phyloP scores from a whole-genome alignment of 2,113 vertebrate genomes.

The Pseudopodoces humilis region DNA sequence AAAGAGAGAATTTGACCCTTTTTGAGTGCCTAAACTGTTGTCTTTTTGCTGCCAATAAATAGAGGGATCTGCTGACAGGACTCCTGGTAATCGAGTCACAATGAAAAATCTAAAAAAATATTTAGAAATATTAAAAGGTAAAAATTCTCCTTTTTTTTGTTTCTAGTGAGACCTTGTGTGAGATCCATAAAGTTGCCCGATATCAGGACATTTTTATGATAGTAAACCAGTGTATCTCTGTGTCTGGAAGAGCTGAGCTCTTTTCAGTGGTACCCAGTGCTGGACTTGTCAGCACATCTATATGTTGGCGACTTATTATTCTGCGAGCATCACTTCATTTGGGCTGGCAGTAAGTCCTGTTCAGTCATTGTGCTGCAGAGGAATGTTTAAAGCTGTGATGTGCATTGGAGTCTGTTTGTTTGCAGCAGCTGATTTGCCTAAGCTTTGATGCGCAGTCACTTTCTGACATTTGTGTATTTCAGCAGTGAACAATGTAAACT shows the following conservation, averaged over 20 bases:
- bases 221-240: not conserved
- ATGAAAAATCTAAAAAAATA: not conserved
- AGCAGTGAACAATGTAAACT: constrained; percentile 82
- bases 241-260: not conserved
- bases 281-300: constrained; percentile 13
- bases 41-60: not conserved
- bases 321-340: constrained; percentile 53
- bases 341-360: constrained; percentile 65
- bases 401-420: constrained; percentile 77
- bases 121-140: not conserved
- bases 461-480: constrained; percentile 83
- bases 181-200: not conserved
- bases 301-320: constrained; percentile 43
- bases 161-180: not conserved
- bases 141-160: not conserved
- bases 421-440: constrained; percentile 78
- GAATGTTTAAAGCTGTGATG: constrained; percentile 68
- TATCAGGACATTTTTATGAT: not conserved
- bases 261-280: not conserved
- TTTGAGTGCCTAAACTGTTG: not conserved
- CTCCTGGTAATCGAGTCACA: not conserved
- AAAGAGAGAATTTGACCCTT: not conserved
- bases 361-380: constrained; percentile 54
- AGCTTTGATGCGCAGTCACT: constrained; percentile 82
- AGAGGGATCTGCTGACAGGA: not conserved